Evolutionary conservation across 2,113 vertebrate genomes (phyloP).

Genomic region (Corynorhinus townsendii): DNA sequence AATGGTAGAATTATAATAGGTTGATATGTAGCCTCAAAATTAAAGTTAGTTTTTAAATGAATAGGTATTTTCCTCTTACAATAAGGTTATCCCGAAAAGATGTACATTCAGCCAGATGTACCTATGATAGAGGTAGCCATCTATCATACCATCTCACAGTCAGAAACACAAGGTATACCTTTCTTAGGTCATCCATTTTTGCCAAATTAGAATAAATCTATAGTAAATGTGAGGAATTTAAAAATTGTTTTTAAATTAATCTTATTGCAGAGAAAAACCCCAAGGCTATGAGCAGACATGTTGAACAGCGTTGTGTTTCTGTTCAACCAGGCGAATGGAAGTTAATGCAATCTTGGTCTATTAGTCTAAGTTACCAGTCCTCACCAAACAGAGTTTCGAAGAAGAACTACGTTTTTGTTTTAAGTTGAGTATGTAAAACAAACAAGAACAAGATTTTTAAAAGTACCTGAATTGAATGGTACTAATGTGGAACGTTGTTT

Average conservation of each 20-base stretch:
- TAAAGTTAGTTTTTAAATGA: not conserved
- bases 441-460: not conserved
- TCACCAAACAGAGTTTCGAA: not conserved
- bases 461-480: not conserved
- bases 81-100: not conserved
- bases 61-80: not conserved
- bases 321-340: not conserved
- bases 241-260: not conserved
- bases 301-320: not conserved
- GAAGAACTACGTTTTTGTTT: not conserved
- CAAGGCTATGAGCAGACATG: not conserved
- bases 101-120: not conserved
- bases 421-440: not conserved
- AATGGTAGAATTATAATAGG: not conserved
- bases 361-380: not conserved
- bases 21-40: not conserved
- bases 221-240: not conserved
- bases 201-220: not conserved
- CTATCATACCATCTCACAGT: not conserved
- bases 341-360: not conserved
- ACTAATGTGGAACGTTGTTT: not conserved
- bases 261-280: not conserved
- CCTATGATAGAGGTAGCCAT: too few relatives aligned
- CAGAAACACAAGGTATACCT: not conserved
- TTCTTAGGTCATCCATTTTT: not conserved